Conservation (phyloP, 2,113 vertebrate species). For the Coryphaenoides rupestris region DNA sequence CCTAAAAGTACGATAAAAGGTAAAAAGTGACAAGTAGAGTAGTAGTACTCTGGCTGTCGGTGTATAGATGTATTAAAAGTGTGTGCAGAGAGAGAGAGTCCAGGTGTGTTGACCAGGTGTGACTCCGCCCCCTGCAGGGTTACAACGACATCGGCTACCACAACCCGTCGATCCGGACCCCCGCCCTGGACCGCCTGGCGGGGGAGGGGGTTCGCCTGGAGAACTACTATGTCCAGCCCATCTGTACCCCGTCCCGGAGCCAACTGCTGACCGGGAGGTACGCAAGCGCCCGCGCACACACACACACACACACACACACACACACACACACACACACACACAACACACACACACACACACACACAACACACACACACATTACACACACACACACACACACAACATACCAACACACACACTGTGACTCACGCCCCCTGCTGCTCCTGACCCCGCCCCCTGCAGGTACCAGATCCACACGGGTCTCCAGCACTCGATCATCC, state of each 20-base stretch:
- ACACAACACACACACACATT: too few species aligned
- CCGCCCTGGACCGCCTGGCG: slow-evolving; percentile 89
- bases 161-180: slow-evolving; percentile 86
- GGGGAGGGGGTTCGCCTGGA: slow-evolving; percentile 92
- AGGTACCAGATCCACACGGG: slow-evolving; percentile 98
- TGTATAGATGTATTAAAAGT: too few species aligned
- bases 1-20: too few species aligned
- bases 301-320: too few species aligned
- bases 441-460: not conserved
- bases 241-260: slow-evolving; percentile 94
- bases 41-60: too few species aligned
- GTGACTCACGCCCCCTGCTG: too few species aligned
- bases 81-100: too few species aligned
- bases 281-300: not conserved
- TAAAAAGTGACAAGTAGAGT: too few species aligned
- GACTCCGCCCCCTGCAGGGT: slow-evolving; percentile 60
- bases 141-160: slow-evolving; percentile 94
- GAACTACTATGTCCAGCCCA: slow-evolving; percentile 97
- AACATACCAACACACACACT: not conserved
- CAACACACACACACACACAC: too few species aligned
- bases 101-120: not conserved
- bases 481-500: slow-evolving; percentile 94
- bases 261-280: slow-evolving; percentile 96
- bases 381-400: too few species aligned
- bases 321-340: too few species aligned